A percentile compares a stretch with the other conserved stretches of the same genome.
Conservation (phyloP, 2,797 vertebrate species). For the Telmatherina bonti region DNA sequence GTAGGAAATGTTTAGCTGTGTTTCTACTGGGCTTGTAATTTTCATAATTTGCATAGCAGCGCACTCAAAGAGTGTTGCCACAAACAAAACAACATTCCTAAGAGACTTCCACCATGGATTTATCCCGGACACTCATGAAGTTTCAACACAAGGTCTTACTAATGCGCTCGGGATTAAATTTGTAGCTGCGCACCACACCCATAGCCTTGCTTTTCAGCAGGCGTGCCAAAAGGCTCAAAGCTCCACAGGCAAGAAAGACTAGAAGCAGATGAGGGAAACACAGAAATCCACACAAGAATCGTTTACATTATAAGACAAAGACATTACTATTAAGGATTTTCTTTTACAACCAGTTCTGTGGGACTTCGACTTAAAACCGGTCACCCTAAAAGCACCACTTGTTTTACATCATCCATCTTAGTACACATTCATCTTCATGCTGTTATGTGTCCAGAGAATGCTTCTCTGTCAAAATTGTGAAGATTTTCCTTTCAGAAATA, state of each 20-base stretch:
- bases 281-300: conserved; percentile 26
- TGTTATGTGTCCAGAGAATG: conserved; percentile 26
- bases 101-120: conserved; percentile 37
- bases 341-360: conserved; percentile 30
- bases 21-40: conserved; percentile 53
- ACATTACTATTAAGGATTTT: conserved; percentile 40
- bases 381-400: conserved; percentile 33
- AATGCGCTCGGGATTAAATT: conserved; percentile 42
- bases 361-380: conserved; percentile 10
- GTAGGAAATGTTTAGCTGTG: conserved; percentile 35
- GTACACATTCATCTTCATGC: conserved; percentile 44
- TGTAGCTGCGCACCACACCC: conserved; percentile 65
- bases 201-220: conserved; percentile 54
- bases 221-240: conserved; percentile 51
- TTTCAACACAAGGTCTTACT: conserved; percentile 40
- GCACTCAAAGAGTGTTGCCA: conserved; percentile 36
- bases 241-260: conserved; percentile 37
- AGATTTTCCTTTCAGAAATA: conserved; percentile 28
- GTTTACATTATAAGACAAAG: conserved; percentile 44
- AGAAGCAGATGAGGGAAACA: conserved; percentile 57
- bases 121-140: conserved; percentile 17
- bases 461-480: conserved; percentile 15
- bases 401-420: conserved; percentile 42
- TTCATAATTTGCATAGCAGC: conserved; percentile 44
- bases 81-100: conserved; percentile 58